These are phyloP conservation scores for Capitulum mitella DNA, from an alignment of 2,888 invertebrate genomes.

Conservation along the genomic window DNA sequence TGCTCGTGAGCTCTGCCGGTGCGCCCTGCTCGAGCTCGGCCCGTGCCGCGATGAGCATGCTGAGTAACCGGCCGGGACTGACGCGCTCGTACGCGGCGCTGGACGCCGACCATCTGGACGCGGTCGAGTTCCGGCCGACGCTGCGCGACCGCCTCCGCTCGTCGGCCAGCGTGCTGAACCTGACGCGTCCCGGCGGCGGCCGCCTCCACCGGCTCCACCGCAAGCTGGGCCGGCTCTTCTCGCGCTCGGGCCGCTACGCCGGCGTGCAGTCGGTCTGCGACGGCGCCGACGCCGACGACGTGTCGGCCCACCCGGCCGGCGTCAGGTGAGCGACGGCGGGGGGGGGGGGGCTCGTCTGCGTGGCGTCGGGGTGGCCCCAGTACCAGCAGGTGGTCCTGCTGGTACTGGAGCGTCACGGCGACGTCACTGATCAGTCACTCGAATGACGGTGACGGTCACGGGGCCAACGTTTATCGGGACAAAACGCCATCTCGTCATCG, in stretches of 20 bases:
- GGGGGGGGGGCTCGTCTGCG: too few species aligned
- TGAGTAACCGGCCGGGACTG: neutral
- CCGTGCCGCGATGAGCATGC: neutral
- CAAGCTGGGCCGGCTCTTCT: constrained; percentile 5
- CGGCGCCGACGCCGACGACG: neutral
- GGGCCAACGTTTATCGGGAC: too few species aligned
- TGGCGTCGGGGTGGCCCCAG: too few species aligned
- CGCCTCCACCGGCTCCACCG: neutral
- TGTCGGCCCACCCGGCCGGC: neutral
- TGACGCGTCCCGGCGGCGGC: neutral
- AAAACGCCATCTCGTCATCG: too few species aligned
- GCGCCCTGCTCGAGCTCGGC: too few species aligned
- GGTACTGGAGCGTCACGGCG: too few species aligned
- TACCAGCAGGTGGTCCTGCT: too few species aligned
- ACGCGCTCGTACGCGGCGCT: constrained; percentile 17
- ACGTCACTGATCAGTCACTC: too few species aligned
- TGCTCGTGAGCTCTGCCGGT: too few species aligned
- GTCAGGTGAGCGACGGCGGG: constrained; percentile 4
- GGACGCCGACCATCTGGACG: constrained; percentile 11
- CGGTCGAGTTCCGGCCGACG: neutral
- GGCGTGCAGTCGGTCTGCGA: constrained; percentile 9
- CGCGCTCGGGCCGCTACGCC: neutral
- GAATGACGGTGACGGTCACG: too few species aligned
- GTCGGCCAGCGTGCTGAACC: constrained; percentile 6
- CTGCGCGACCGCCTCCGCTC: constrained; percentile 13